These are phyloP conservation scores for Carposina sasakii DNA, from an alignment of 1,140 invertebrate genomes.

Conservation along the genomic window DNA sequence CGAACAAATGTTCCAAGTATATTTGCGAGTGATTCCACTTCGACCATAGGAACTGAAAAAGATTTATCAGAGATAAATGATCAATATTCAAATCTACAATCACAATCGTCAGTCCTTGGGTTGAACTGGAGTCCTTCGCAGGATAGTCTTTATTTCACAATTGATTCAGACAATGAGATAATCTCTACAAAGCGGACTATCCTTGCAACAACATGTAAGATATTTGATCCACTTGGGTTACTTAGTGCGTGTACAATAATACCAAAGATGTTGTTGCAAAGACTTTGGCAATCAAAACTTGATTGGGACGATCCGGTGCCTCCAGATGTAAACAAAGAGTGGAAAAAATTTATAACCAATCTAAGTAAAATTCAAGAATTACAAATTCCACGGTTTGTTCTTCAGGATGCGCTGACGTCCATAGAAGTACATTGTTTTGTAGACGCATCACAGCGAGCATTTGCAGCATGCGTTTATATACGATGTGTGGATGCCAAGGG, in stretches of 20 bases:
- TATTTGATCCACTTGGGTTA: constrained; percentile 34
- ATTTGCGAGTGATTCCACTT: constrained; percentile 5
- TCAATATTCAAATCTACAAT: constrained; percentile 5
- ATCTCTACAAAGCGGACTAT: not conserved
- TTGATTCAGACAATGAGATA: not conserved
- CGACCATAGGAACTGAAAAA: not conserved
- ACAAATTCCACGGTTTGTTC: not conserved
- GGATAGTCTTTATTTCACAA: not conserved
- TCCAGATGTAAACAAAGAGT: not conserved
- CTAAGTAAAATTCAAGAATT: not conserved
- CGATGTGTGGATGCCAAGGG: not conserved
- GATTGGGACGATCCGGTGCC: not conserved
- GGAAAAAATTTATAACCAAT: not conserved
- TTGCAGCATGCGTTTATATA: not conserved
- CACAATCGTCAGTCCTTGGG: not conserved
- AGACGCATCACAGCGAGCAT: not conserved
- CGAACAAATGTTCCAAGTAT: constrained; percentile 2
- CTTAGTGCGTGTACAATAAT: constrained; percentile 38
- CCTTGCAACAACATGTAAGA: not conserved
- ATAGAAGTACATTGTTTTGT: not conserved
- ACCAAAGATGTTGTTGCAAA: not conserved
- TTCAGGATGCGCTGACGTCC: not conserved
- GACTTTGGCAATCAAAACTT: not conserved
- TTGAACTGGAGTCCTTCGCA: constrained; percentile 4
- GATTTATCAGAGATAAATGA: constrained; percentile 1